A percentile compares a stretch with the other conserved stretches of the same genome.
These are phyloP conservation scores for Psittacula echo DNA, from an alignment of 2,797 vertebrate genomes.

Conservation along the genomic window DNA sequence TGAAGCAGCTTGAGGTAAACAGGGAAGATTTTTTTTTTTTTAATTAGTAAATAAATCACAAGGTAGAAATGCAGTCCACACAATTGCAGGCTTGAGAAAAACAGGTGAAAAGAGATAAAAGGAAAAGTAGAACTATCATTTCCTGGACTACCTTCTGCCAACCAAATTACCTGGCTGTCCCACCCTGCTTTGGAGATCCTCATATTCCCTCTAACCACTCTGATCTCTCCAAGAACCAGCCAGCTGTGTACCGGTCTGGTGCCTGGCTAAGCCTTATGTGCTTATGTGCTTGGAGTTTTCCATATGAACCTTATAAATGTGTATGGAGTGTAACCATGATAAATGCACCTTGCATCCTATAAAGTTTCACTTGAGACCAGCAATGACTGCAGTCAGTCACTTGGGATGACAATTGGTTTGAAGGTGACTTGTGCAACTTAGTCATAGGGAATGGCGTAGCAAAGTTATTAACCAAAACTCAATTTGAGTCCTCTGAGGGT, in stretches of 20 bases:
- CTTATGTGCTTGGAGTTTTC: neutral
- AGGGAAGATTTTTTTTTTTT: neutral
- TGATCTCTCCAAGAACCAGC: neutral
- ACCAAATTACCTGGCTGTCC: neutral
- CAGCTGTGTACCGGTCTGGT: neutral
- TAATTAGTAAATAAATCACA: neutral
- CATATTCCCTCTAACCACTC: neutral
- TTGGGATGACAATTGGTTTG: accelerated
- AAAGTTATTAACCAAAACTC: neutral
- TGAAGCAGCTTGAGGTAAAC: neutral
- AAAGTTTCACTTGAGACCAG: neutral
- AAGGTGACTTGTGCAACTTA: neutral
- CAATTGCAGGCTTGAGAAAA: neutral
- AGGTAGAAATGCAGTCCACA: neutral
- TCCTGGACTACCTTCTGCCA: neutral
- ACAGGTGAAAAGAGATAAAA: neutral
- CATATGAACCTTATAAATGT: neutral
- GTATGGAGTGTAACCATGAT: accelerated
- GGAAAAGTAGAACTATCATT: neutral
- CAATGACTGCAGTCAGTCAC: neutral
- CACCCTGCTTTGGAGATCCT: neutral
- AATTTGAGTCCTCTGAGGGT: neutral
- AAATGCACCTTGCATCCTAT: accelerated
- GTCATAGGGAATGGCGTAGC: neutral
- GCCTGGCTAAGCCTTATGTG: neutral